phyloP scores from a whole-genome alignment of 2,888 invertebrate species.

The Pimpla rufipes region DNA sequence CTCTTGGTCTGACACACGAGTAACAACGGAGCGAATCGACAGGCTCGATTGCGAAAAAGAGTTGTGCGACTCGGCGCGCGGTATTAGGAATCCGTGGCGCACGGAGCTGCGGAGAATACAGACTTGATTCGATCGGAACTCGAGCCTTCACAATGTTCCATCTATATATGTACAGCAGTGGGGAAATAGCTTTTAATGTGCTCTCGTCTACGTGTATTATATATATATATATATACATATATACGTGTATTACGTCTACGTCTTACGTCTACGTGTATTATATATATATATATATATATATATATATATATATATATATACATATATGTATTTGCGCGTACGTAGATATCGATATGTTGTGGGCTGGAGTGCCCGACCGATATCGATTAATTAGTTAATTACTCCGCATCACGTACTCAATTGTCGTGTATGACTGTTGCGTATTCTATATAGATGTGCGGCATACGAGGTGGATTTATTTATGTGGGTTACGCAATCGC shows the following conservation, averaged over 20 bases:
- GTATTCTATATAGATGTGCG: no score
- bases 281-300: no score
- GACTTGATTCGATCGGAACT: slow-evolving; percentile 26
- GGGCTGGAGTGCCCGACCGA: neutral
- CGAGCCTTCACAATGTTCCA: slow-evolving; percentile 1
- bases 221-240: no score
- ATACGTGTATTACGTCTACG: no score
- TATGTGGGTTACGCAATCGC: no score
- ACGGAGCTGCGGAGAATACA: neutral
- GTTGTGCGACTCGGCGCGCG: neutral
- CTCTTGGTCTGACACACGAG: slow-evolving; percentile 37
- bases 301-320: no score
- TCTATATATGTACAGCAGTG: neutral
- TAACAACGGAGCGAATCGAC: slow-evolving; percentile 44
- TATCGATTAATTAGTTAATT: slow-evolving; percentile 15
- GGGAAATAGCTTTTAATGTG: neutral
- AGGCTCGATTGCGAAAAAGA: slow-evolving; percentile 47
- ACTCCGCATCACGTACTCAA: neutral
- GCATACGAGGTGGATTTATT: no score
- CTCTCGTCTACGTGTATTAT: neutral
- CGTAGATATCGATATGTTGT: no score
- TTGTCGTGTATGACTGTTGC: neutral
- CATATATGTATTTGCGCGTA: no score
- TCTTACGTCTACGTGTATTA: no score
- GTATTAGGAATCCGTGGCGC: slow-evolving; percentile 19